These are phyloP conservation scores for Drosophila paranaensis DNA, from an alignment of 2,888 invertebrate species.

Conservation along the genomic window DNA sequence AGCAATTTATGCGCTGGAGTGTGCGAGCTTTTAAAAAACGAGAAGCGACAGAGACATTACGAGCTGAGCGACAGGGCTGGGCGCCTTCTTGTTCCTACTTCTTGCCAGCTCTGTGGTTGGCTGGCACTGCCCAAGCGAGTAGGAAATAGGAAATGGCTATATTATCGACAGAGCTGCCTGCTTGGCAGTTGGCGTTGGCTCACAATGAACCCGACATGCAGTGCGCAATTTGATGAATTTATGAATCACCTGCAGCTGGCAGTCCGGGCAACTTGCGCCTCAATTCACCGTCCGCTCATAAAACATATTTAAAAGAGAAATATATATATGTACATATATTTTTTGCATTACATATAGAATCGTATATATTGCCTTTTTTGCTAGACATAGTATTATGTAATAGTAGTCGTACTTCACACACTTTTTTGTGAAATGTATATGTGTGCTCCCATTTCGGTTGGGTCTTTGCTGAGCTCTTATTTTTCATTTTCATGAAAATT, in stretches of 20 bases:
- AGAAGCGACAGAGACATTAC: constrained; percentile 23
- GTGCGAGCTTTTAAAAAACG: constrained; percentile 45
- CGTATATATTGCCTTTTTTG: constrained; percentile 27
- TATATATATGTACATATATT: too few species aligned
- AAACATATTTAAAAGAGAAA: constrained; percentile 61
- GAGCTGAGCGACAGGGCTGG: constrained; percentile 3
- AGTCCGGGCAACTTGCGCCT: constrained; percentile 28
- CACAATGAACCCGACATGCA: constrained; percentile 45
- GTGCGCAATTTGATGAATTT: constrained; percentile 65
- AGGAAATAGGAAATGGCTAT: constrained; percentile 18
- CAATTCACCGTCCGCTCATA: constrained; percentile 46
- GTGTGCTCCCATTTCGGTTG: constrained; percentile 34
- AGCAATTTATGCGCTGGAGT: constrained; percentile 75
- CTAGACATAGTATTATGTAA: constrained; percentile 16
- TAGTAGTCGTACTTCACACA: constrained; percentile 19
- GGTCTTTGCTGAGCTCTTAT: constrained; percentile 65
- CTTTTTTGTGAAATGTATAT: constrained; percentile 24
- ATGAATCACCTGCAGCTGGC: constrained; percentile 60
- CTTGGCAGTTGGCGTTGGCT: constrained; percentile 4
- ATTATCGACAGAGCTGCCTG: constrained; percentile 2
- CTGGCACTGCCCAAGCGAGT: constrained; percentile 12
- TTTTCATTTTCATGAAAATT: constrained; percentile 70
- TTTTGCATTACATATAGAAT: constrained; percentile 16
- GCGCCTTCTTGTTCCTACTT: constrained; percentile 6
- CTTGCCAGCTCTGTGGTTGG: constrained; percentile 12